Evolutionary conservation across 2,888 invertebrate species (phyloP), one percentile per base, ranked within the genome.

Genomic region (Dicranocentrus wangi): DNA sequence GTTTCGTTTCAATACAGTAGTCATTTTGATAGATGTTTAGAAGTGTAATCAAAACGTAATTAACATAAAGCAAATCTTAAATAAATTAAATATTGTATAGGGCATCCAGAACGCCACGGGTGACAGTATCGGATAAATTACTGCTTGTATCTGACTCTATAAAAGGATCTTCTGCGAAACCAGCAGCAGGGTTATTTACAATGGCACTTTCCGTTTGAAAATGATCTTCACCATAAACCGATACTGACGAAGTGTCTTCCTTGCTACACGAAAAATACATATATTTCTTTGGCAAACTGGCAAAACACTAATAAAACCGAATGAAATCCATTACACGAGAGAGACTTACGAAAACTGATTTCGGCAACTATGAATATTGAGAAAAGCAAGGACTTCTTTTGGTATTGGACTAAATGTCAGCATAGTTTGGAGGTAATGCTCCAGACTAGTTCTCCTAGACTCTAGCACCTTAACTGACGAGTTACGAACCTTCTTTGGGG

Each of bases 401-500:
- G 89, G 89, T 13, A 89, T 88, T n/a, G 88, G 88, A 25, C 89
- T 88, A 43, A 89, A 88, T 82, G 88, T 88, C 65, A 90, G 87
- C 89, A 90, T 89, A 83, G 89, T 91, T 87, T 91, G 91, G 47
- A 92, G 87, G 85, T 91, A 92, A 70, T 88, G 87, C 86, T 92
- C 91, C 70, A 92, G 85, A 58, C 90, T 90, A 51, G 88, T 89
- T 83, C 91, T 87, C 72, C 92, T 88, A 63, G 91, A 90, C 87
- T 92, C 91, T 60, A 91, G 88, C 17, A 91, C 90, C 87, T 91
- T 91, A 8, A 90, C 89, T 83, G 90, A 91, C 47, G 90, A 90
- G 87, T 91, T 91, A 82, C 91, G 88, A 2, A 92, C 90, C 85
- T 91, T 89, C 85, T 92, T 92, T 0, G 91, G 91, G 19, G 91